phyloP scores from a whole-genome alignment of 2,888 invertebrate species.

The Lumbricus terrestris region DNA sequence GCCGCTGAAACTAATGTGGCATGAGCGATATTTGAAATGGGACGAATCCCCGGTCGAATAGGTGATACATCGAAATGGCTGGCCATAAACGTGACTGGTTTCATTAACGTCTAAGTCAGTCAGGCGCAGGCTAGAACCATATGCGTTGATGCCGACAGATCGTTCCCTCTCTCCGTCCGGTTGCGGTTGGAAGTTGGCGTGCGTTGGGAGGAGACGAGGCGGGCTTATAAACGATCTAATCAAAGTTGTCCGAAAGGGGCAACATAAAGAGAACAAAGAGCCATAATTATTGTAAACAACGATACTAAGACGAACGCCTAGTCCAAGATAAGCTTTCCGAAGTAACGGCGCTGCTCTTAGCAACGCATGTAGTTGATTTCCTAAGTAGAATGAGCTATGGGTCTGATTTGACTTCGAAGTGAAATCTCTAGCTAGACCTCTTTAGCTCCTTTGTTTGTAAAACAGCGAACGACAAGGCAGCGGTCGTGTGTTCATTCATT shows the following conservation, averaged over 20 bases:
- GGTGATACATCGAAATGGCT: not conserved
- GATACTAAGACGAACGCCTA: not conserved
- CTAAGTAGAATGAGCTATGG: no score
- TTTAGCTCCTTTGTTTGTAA: no score
- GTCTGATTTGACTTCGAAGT: no score
- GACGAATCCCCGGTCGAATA: not conserved
- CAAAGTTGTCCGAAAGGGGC: not conserved
- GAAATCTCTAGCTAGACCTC: no score
- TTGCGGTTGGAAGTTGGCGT: not conserved
- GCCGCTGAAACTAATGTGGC: constrained; percentile 3
- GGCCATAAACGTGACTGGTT: not conserved
- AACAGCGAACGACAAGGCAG: no score
- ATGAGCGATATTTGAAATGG: not conserved
- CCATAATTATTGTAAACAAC: not conserved
- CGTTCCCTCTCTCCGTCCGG: not conserved
- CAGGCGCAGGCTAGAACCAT: not conserved
- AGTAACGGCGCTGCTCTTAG: no score
- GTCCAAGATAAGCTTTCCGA: no score
- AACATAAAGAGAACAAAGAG: not conserved
- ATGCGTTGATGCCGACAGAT: not conserved
- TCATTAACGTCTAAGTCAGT: not conserved
- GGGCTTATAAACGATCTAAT: no score
- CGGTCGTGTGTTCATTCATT: no score
- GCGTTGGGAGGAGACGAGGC: not conserved
- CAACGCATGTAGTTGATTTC: no score